Base-by-base conservation (phyloP, 2,888 invertebrate genomes). In the Drosophila neutralis region DNA sequence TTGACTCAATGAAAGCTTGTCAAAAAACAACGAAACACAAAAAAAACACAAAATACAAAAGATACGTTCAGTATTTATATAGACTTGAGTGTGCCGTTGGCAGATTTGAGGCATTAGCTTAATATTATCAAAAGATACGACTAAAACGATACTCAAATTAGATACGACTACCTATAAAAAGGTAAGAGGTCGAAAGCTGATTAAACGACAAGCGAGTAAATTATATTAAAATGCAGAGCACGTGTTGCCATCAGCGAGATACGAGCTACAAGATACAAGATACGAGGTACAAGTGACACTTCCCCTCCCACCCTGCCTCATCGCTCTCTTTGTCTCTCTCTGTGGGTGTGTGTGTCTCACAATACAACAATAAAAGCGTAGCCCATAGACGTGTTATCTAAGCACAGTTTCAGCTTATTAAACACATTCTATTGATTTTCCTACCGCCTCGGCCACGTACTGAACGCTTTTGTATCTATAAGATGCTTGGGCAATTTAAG, bases 331-430 rank as follows among this genome's bases (percentile, higher is more conserved):
- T 36, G 48, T 36, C 29, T 48, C 6, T 61, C 49, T 36, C 24
- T 21, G 2, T 42, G 11, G 1, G 42, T 11, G 21, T 15, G 36
- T 36, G 36, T 11, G 15, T 36, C 11, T 42, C 42, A 21, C 5
- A 42, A 45, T 45, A 31, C 61, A 64, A 68, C 62, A 79, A 79
- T 75, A 79, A 79, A 68, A 75, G 52, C 65, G 56, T 77, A 69
- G 63, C 66, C 61, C 60, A 60, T 77, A 78, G 70, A 76, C 75
- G 65, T 83, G 69, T 80, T 81, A 78, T 73, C 84, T 76, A 73
- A 65, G 68, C 78, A 73, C 72, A 83, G 74, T 76, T 83, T 78
- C 72, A 75, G 85, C 82, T 82, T 83, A 83, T 83, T 84, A 84
- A 81, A 82, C 73, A 72, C 76, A 70, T 76, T 82, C 68, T 75